Evolutionary conservation across 2,888 invertebrate genomes (phyloP).

Genomic region (Abscondita cerata): DNA sequence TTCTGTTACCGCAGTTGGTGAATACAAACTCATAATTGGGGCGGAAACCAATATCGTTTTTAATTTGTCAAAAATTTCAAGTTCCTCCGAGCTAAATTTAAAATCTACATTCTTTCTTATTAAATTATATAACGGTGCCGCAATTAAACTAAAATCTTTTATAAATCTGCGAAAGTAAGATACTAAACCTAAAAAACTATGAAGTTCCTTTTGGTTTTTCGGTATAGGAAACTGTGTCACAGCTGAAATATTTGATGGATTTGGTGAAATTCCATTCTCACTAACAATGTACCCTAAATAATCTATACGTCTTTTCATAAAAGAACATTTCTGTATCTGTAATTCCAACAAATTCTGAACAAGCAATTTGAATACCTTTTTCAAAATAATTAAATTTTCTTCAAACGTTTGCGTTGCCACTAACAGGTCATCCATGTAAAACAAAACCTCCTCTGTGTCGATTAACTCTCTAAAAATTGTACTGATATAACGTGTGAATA

Average conservation of each 20-base stretch:
- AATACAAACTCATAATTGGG: too few species aligned
- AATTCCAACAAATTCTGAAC: not conserved
- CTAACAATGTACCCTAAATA: conserved; percentile 1
- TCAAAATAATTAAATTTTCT: conserved; percentile 1
- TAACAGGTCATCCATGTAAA: conserved; percentile 1
- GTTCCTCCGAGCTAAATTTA: not conserved
- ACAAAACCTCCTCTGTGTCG: not conserved
- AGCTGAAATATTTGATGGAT: not conserved
- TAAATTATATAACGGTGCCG: not conserved
- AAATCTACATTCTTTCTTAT: not conserved
- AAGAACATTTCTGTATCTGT: not conserved
- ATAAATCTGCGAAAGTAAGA: too few species aligned
- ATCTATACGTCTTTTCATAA: not conserved
- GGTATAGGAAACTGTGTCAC: not conserved
- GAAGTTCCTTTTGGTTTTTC: not conserved
- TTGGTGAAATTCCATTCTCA: not conserved
- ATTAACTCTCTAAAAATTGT: not conserved
- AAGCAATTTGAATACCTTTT: not conserved
- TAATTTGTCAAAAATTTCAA: not conserved
- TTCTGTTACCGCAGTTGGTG: too few species aligned
- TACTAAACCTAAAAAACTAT: not conserved
- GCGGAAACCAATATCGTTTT: too few species aligned
- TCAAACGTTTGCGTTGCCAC: not conserved
- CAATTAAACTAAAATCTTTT: not conserved
- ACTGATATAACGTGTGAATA: not conserved